phyloP scores from a whole-genome alignment of 2,888 invertebrate genomes.

The Drosophila seclusa region DNA sequence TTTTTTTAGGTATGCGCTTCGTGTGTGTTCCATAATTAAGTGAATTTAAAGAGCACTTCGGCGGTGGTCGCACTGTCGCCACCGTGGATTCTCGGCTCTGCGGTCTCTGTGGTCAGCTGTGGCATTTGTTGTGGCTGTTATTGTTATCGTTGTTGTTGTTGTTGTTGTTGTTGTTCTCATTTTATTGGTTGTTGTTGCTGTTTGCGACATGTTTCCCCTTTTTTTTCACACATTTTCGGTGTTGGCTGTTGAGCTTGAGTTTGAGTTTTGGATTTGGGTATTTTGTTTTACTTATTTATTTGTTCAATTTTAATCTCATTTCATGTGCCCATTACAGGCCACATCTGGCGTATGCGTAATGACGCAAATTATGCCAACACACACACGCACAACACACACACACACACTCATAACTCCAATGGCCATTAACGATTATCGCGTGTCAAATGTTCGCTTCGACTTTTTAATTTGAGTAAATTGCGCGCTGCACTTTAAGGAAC shows the following conservation, averaged over 20 bases:
- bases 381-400: slow-evolving; percentile 8
- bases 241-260: slow-evolving; percentile 30
- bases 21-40: slow-evolving; percentile 84
- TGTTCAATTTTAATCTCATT: slow-evolving; percentile 46
- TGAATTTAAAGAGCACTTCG: slow-evolving; percentile 79
- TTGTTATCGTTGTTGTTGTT: slow-evolving; percentile 35
- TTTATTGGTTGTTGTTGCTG: slow-evolving; percentile 38
- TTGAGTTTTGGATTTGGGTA: slow-evolving; percentile 3
- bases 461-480: slow-evolving; percentile 78
- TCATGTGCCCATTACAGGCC: slow-evolving; percentile 23
- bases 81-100: slow-evolving; percentile 6
- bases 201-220: slow-evolving; percentile 64
- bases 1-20: slow-evolving; percentile 74
- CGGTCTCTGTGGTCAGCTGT: slow-evolving; percentile 8
- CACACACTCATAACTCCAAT: slow-evolving; percentile 6
- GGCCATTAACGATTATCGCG: slow-evolving; percentile 68
- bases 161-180: slow-evolving; percentile 26
- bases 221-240: slow-evolving; percentile 70
- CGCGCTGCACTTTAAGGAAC: slow-evolving; percentile 44
- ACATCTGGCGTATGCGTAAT: slow-evolving; percentile 77
- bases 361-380: slow-evolving; percentile 48
- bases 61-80: slow-evolving; percentile 71
- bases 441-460: slow-evolving; percentile 66
- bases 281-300: slow-evolving; percentile 17
- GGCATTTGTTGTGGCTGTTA: slow-evolving; percentile 26